Conservation (phyloP, 2,113 vertebrate genomes). For the Rallus limicola region DNA sequence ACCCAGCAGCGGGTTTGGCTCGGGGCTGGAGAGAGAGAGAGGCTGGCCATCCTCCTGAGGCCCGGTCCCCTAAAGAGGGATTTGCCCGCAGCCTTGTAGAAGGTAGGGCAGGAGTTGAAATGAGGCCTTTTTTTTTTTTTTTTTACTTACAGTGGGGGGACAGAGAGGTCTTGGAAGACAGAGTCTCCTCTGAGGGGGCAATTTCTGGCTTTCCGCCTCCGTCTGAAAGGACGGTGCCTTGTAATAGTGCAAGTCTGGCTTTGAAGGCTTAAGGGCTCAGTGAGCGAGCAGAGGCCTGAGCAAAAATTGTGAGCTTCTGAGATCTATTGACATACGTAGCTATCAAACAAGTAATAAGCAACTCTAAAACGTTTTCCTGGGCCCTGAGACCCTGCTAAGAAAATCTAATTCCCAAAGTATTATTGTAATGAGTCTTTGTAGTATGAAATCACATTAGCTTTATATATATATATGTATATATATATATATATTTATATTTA, state of each 20-base stretch:
- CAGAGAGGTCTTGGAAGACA: background rate
- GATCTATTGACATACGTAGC: background rate
- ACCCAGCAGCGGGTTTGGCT: background rate
- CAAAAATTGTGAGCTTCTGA: background rate
- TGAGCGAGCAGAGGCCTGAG: too few relatives aligned
- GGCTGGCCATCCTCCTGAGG: background rate
- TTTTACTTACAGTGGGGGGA: rapidly evolving
- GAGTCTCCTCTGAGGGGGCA: background rate
- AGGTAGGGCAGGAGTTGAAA: background rate
- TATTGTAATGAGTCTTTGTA: background rate
- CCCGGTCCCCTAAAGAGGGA: rapidly evolving
- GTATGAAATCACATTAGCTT: background rate
- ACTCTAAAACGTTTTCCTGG: background rate
- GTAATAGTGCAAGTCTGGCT: background rate
- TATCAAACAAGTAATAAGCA: background rate
- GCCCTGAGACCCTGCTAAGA: background rate
- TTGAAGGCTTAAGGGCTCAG: too few relatives aligned
- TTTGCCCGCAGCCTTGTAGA: background rate
- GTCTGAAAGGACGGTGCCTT: rapidly evolving
- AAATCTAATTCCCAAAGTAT: background rate
- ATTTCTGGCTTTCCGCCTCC: background rate
- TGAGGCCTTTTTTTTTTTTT: background rate
- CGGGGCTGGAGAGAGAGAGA: background rate
- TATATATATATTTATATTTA: background rate
- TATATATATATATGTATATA: rapidly evolving